A percentile compares a stretch with the other conserved stretches of the same genome.
Conservation (phyloP, 2,113 vertebrate species). For the Labeo catla region DNA sequence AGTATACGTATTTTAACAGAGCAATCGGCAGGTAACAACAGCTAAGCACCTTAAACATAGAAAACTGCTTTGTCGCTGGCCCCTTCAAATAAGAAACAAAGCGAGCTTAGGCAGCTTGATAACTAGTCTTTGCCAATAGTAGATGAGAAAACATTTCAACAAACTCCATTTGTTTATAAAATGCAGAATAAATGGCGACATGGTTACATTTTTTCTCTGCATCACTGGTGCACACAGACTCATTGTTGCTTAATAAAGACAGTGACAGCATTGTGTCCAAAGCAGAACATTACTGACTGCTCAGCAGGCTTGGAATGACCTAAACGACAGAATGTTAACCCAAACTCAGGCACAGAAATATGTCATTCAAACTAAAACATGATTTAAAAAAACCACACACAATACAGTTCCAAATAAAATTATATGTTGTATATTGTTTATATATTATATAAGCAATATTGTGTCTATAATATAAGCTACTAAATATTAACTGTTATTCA, state of each 20-base stretch:
- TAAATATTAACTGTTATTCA: no score
- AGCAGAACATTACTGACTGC: neutral
- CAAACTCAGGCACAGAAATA: neutral
- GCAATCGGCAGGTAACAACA: neutral
- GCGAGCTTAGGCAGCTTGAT: neutral
- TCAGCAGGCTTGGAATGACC: neutral
- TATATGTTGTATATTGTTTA: no score
- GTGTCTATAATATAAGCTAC: no score
- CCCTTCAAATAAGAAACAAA: neutral
- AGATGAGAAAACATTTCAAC: neutral
- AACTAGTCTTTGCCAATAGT: neutral
- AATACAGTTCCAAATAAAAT: neutral
- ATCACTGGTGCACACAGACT: neutral
- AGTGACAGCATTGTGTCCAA: constrained; percentile 17
- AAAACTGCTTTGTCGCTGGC: neutral
- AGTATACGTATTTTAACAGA: neutral
- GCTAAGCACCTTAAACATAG: neutral
- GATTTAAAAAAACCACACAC: neutral
- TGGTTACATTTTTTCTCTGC: neutral
- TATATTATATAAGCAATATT: no score
- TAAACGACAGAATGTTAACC: neutral
- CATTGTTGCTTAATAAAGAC: constrained; percentile 32
- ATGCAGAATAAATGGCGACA: neutral
- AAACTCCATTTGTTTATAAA: no score
- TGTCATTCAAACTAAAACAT: neutral